Base-by-base conservation (phyloP, 2,113 vertebrate species). In the Pterocles gutturalis region DNA sequence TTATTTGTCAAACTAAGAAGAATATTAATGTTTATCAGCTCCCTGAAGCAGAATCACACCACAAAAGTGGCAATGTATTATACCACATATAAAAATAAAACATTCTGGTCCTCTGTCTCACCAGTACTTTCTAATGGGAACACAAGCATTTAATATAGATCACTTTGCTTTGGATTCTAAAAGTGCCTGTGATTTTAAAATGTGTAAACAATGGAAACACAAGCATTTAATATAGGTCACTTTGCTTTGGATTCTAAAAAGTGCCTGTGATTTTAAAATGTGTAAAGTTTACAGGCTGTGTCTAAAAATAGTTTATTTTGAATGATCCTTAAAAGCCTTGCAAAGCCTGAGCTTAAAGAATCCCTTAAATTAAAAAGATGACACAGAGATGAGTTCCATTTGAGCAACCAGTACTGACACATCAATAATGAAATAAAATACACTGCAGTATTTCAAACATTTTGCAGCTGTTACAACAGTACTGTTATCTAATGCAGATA, bases 401-500 rank as follows among this genome's bases (percentile, higher is more conserved):
- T 80, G 64, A 93, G 87, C 71, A 73, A 70, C 45, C 80, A 87
- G 13, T 48, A 67, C 62, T 91, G 89, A 86, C n/a, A 69, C 25
- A 77, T 73, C 89, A 92, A 73, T 83, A 91, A 87, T 21, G 41
- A 86, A 86, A 79, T 33, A 79, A 92, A 79, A 86, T 57, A 83
- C 3, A 18, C 58, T 48, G 49, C 54, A 77, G 33, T 72, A 60
- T 61, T 76, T 89, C 62, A 86, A 86, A 91, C 12, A 55, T 61
- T 92, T 69, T 77, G 58, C 95, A 96, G 76, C 76, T 94, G 80
- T 55, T 86, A 76, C 46, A 92, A 73, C 51, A 69, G 49, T 36
- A 64, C 4, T 7, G n/a, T 81, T 80, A 78, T 26, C 46, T 83
- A 73, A 69, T 3, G 28, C 31, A 66, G 83, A 93, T 36, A 28